Evolutionary conservation across 2,113 vertebrate genomes (phyloP), one percentile per base, ranked within the genome.

Genomic region (Lagopus leucura): DNA sequence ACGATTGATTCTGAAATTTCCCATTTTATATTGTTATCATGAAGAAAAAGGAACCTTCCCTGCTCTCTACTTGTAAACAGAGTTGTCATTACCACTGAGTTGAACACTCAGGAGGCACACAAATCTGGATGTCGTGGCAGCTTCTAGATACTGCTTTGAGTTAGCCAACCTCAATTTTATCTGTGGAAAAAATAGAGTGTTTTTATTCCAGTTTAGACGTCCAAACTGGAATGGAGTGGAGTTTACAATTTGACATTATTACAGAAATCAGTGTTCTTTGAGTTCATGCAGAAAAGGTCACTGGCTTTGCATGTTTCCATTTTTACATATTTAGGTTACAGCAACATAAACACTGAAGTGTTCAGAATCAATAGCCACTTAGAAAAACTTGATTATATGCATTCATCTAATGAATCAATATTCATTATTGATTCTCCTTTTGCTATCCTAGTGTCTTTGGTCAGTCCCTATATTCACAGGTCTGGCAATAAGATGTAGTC

Each of bases 331-430:
- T 80, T 72, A 36, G 10, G 27, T 82, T 90, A 36, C 34, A 69
- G 82, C 48, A 94, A 75, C 89, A 86, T 94, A 74, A 86, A 69
- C 88, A 87, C n/a, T 2, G 4, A 90, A 94, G 45, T 40, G 28
- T 2, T 1, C n/a, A 38, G 71, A 85, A 95, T 95, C 84, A 91
- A 82, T 91, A 91, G 36, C 28, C 47, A 83, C 75, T 94, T 94
- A 91, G 60, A 64, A 92, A 93, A 89, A 91, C 74, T 57, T 89
- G 75, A 91, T 93, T 85, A 86, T 89, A 77, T 88, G 71, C 72
- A 85, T 91, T 92, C 14, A 30, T 85, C 38, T 89, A 77, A 92
- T 71, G 82, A 85, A 80, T 91, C 85, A 60, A 58, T 89, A n/a
- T n/a, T n/a, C n/a, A n/a, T n/a, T n/a, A n/a, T n/a, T n/a, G n/a